Base-by-base conservation (phyloP, 2,113 vertebrate genomes). In the Myrmophylax atrothorax region DNA sequence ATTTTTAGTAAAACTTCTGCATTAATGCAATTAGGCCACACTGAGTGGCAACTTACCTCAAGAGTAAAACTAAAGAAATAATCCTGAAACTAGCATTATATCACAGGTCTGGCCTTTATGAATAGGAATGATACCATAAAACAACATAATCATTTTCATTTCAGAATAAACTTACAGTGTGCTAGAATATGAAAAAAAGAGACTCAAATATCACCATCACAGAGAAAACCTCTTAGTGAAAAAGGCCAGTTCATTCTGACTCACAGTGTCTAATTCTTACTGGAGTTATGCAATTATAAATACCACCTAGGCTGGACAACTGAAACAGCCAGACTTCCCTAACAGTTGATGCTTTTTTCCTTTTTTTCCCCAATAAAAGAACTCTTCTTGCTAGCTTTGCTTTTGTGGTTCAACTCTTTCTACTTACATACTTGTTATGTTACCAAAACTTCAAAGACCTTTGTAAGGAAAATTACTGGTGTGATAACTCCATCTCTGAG, bases 361-460 rank as follows among this genome's bases (percentile, higher is more conserved):
- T 25, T 66, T 76, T 68, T 69, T 64, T 10, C 0, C 17, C 33
- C 56, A 68, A 72, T 62, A 87, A 91, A 95, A 92, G 52, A 81
- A 76, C 38, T 73, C 18, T 23, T 86, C 59, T 76, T 96, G 81
- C 62, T 47, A 66, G 58, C 38, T 94, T 91, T 91, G 38, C 83
- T 93, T 96, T 89, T 95, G 66, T 84, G 73, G 22, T 56, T 75
- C 67, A 95, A 19, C 62, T 84, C 93, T 96, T 88, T 92, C 72
- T 91, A 73, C 75, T 77, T 94, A 55, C 24, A 14, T 55, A 64
- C 77, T 90, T 96, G 53, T 49, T 88, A 77, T 35, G 44, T 72
- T 81, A 96, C 23, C 23, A 79, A 90, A 93, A 84, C 52, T 75
- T 90, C 73, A 82, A 95, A 97, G 70, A 90, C 60, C 33, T 95